Evolutionary conservation across 2,797 vertebrate species (phyloP), one percentile per base, ranked within the genome.

Genomic region (Glossophaga mutica): DNA sequence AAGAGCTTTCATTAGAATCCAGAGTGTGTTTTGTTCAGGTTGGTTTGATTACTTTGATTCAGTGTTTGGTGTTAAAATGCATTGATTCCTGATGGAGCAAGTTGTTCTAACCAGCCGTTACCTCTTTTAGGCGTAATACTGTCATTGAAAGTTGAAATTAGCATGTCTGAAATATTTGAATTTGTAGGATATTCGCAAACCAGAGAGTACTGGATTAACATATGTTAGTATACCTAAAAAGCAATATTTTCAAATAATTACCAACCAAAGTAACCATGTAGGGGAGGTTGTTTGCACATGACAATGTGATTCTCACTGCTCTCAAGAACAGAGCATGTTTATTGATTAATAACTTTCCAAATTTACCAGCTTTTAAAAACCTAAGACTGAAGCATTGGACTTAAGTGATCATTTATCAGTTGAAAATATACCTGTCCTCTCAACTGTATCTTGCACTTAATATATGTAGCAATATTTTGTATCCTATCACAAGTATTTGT

Each of bases 381-480:
- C 96, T 90, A 97, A 95, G 95, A 98, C 94, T 98, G 97, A 98
- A 98, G 98, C 98, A 98, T 98, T 98, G 99, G 98, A 98, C 97
- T 99, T 99, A 99, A 98, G 98, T 98, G 97, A 97, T 97, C 90
- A 98, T 98, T 98, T 99, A 98, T 98, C 98, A 98, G 97, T 98
- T 97, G 79, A 97, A 98, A 98, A 97, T 96, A 97, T 98, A 97
- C 98, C 93, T 99, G 98, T 99, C 98, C 98, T 99, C 98, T 99
- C 98, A 99, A 98, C 98, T 99, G 97, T 99, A 99, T 98, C 98
- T 99, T 99, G 99, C 98, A 99, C 99, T 99, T 98, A 96, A 98
- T 98, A 99, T 98, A 98, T 98, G 98, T 99, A 99, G 98, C 99
- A 99, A 99, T 99, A 99, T 98, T 98, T 98, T 97, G 96, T 98